Conservation (phyloP, 2,113 vertebrate species). For the Catharus fuscescens region DNA sequence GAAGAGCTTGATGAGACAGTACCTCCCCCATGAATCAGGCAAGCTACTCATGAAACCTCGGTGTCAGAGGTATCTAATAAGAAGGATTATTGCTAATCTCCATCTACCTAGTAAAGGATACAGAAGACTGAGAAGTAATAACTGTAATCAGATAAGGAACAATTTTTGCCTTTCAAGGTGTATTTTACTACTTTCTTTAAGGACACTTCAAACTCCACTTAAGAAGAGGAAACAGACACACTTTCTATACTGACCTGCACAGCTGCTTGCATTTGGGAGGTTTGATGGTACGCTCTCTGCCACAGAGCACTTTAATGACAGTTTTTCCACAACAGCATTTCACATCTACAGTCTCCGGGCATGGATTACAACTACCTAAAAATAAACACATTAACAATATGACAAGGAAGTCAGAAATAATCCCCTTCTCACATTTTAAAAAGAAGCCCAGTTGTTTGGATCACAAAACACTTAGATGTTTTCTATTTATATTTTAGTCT, state of each 20-base stretch:
- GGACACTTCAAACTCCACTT: not conserved
- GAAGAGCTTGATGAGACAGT: not conserved
- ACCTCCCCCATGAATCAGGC: not conserved
- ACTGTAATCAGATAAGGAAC: not conserved
- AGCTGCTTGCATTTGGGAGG: conserved; percentile 85
- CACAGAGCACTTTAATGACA: conserved; percentile 84
- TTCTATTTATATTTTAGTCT: not conserved
- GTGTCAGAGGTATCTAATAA: not conserved
- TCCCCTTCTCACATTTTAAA: not conserved
- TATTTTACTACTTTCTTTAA: not conserved
- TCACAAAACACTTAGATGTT: not conserved
- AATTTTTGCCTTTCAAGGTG: not conserved
- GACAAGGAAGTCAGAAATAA: not conserved
- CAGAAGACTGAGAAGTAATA: not conserved
- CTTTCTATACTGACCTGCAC: conserved; percentile 78
- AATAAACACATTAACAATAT: not conserved
- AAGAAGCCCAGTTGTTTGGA: not conserved
- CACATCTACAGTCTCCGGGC: conserved; percentile 84
- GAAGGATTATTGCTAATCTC: not conserved
- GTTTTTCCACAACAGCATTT: conserved; percentile 83
- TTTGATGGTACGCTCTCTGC: conserved; percentile 85
- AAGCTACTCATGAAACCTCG: not conserved
- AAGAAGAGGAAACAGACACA: not conserved
- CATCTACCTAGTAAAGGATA: not conserved
- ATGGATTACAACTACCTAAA: conserved; percentile 88